Conservation (phyloP, 2,113 vertebrate genomes). For the Pseudorectes ferrugineus region DNA sequence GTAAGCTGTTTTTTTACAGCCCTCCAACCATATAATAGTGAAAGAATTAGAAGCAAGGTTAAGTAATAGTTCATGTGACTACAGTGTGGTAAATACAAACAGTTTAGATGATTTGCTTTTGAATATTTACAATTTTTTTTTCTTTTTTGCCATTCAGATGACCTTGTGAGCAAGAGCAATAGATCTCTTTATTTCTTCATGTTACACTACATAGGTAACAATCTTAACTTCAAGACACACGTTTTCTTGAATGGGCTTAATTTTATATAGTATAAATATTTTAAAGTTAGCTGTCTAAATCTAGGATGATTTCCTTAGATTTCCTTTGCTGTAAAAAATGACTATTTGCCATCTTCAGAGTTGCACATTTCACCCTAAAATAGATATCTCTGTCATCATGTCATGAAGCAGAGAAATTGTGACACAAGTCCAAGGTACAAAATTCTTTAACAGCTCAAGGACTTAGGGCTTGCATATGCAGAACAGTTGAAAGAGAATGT, state of each 20-base stretch:
- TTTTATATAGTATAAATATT: background rate
- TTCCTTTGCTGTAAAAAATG: background rate
- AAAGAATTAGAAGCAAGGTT: background rate
- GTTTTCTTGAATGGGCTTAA: background rate
- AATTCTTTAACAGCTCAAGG: background rate
- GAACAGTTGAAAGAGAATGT: background rate
- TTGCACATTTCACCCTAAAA: background rate
- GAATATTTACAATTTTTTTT: background rate
- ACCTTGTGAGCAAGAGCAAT: background rate
- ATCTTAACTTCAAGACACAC: background rate
- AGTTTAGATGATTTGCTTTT: background rate
- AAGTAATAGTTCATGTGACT: background rate
- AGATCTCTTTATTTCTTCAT: background rate
- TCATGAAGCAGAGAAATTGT: background rate
- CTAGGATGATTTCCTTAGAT: background rate
- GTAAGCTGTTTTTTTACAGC: background rate
- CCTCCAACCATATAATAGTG: background rate
- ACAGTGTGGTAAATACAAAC: background rate
- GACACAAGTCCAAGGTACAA: background rate
- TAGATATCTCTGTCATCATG: background rate
- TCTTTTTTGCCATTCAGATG: background rate
- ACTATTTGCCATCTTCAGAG: background rate
- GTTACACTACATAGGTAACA: background rate
- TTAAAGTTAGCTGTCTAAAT: background rate
- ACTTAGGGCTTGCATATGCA: background rate